Evolutionary conservation across 2,797 vertebrate species (phyloP), one percentile per base, ranked within the genome.

Genomic region (Taenioides sp.): DNA sequence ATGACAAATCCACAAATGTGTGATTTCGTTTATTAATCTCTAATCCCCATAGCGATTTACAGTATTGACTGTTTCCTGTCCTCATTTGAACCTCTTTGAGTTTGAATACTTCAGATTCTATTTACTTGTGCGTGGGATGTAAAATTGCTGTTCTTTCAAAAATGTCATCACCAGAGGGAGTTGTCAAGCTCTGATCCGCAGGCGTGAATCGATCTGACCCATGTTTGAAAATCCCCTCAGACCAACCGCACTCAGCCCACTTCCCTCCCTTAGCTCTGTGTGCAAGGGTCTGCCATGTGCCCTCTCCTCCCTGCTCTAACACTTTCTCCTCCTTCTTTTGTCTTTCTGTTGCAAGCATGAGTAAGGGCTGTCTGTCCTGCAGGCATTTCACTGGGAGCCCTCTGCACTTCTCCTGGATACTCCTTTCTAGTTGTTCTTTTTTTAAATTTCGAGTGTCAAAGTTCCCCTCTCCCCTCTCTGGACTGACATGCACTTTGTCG

Each of bases 131-230:
- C 72, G 91, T 84, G 87, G 90, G 90, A 80, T 62, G 82, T 87
- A 76, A 83, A 89, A 86, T 87, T 80, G 85, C 81, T 86, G 88
- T 85, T 89, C 77, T 76, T 78, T 87, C 83, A 88, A 84, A 92
- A 88, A 91, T 89, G 88, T 85, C 88, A 87, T 83, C 75, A 76
- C 90, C 80, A 1, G 75, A 82, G 89, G 90, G 88, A 92, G 84
- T 90, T 88, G 89, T 91, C 87, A 73, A 77, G 84, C 84, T 90
- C 81, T 89, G 87, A 91, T 92, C 89, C 76, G 82, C 80, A 84
- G 85, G 80, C 79, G 40, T 70, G 20, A 79, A 91, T 91, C 78
- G 88, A 93, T 91, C 85, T 77, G 89, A 89, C 87, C 83, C 72
- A 67, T 67, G 79, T 77, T 80, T 71, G 73, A 69, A 71, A 67